Conservation (phyloP, 2,888 invertebrate species). For the Tiphia femorata region DNA sequence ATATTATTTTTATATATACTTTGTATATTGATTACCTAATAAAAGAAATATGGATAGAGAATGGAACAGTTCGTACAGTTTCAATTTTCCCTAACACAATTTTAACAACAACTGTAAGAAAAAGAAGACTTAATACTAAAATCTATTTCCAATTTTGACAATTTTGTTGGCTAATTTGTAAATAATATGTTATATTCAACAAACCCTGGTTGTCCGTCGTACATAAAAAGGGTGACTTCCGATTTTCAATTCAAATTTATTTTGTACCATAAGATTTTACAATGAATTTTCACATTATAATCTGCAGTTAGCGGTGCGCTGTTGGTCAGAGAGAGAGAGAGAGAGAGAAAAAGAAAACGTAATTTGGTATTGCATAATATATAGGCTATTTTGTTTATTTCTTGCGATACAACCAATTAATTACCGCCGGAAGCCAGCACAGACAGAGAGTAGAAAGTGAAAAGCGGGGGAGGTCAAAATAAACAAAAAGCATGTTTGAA, state of each 20-base stretch:
- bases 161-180: too few relatives aligned
- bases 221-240: too few relatives aligned
- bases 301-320: conserved; percentile 60
- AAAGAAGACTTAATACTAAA: too few relatives aligned
- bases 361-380: conserved; percentile 39
- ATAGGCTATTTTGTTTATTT: conserved; percentile 26
- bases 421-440: conserved; percentile 37
- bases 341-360: conserved; percentile 35
- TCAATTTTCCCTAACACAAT: too few relatives aligned
- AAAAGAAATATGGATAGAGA: too few relatives aligned
- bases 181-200: too few relatives aligned
- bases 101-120: too few relatives aligned
- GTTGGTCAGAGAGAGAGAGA: conserved; percentile 43
- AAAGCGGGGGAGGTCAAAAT: conserved; percentile 23
- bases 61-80: too few relatives aligned
- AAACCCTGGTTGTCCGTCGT: too few relatives aligned
- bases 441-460: conserved; percentile 27
- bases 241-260: conserved; percentile 61
- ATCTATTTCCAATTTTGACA: too few relatives aligned
- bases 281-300: conserved; percentile 57
- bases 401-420: conserved; percentile 28
- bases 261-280: conserved; percentile 60
- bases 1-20: too few relatives aligned
- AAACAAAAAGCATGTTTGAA: conserved; percentile 21
- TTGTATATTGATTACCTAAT: too few relatives aligned